Base-by-base conservation (phyloP, 2,113 vertebrate species). In the Copsychus sechellarum region DNA sequence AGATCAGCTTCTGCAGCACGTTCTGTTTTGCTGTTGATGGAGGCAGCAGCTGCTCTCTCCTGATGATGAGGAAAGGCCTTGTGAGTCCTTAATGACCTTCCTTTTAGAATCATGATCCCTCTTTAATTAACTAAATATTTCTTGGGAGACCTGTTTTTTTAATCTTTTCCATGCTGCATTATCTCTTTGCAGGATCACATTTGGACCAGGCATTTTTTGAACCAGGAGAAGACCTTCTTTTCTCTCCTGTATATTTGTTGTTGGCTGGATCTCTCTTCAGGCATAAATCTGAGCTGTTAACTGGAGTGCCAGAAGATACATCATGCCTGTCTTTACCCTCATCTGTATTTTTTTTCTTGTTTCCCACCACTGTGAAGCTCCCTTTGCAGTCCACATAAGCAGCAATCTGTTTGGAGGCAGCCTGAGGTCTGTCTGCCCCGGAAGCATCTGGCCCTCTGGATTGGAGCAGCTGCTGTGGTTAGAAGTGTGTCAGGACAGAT, bases 1-100 rank as follows among this genome's bases (percentile, higher is more conserved):
- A 36, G 50, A 33, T 34, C 7, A 0, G 12, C 11, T 29, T 54
- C 54, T 42, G 33, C 1, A 29, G 18, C 18, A 1, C 11, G 8
- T 25, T 57, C 45, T 36, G 19, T 85, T 81, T 61, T 58, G 43
- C 54, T 69, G 40, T 45, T 57, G 58, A 8, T 42, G 70, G 53
- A 50, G 61, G 71, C 42, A 45, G 89, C 69, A 79, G 36, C 43
- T 84, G 57, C 53, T 81, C 53, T 54, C 40, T 45, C n/a, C 36
- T 40, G 16, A 5, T 12, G n/a, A n/a, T 6, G 28, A 23, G 28
- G 53, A 76, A 72, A 53, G 60, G 57, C 22, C 6, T 91, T 8
- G 6, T 38, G 17, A 11, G 62, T 77, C 48, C 89, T 79, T 60
- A 19, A 3, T 54, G 45, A 58, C 43, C 7, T 38, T 70, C 58